Percentiles rank a stretch among this genome's conserved stretches.
Conservation (phyloP, 2,797 vertebrate species). For the Coregonus sp. region DNA sequence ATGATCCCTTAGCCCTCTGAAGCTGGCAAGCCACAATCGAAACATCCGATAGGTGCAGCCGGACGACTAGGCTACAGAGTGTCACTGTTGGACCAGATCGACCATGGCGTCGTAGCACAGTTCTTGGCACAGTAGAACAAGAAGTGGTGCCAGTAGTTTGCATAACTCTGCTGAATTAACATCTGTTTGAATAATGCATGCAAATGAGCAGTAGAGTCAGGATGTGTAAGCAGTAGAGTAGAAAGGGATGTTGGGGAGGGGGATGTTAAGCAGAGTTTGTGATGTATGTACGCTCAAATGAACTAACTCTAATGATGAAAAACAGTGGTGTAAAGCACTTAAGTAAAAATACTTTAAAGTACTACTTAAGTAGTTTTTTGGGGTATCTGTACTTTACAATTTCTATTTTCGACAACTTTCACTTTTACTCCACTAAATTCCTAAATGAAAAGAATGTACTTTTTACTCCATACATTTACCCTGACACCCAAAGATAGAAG, state of each 20-base stretch:
- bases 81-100: neutral
- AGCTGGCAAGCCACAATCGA: neutral
- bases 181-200: conserved; percentile 44
- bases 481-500: no score
- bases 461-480: no score
- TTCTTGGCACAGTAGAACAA: neutral
- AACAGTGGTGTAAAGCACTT: neutral
- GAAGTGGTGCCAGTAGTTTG: neutral
- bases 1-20: neutral
- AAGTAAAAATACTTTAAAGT: no score
- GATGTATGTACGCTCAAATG: conserved; percentile 8
- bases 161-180: conserved; percentile 31
- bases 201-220: conserved; percentile 25
- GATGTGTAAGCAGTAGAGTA: neutral
- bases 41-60: neutral
- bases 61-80: neutral
- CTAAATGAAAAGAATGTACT: no score
- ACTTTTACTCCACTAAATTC: no score
- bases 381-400: no score
- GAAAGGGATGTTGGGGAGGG: neutral
- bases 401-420: no score
- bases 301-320: conserved; percentile 19
- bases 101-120: neutral
- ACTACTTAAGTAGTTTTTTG: no score
- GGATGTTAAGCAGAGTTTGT: neutral